These are phyloP conservation scores for Synergus gifuensis DNA, from an alignment of 2,888 invertebrate genomes.

Conservation along the genomic window DNA sequence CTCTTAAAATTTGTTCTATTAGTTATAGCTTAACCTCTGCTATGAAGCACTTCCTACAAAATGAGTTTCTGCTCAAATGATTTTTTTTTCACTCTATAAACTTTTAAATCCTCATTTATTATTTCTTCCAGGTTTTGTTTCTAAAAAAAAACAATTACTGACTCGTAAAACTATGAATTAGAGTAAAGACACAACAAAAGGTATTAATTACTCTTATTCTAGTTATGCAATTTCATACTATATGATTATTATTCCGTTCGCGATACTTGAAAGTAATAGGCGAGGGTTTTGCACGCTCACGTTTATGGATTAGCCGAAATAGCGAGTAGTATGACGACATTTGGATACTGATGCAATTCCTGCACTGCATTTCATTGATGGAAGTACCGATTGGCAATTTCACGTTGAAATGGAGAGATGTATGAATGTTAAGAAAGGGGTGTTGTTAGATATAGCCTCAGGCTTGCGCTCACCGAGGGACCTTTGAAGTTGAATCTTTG, in stretches of 20 bases:
- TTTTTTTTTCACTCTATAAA: background rate
- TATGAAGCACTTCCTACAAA: background rate
- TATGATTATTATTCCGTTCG: background rate
- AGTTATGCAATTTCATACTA: background rate
- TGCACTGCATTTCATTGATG: conserved; percentile 56
- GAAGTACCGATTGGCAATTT: conserved; percentile 60
- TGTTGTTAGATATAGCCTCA: conserved; percentile 2
- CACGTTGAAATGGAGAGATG: conserved; percentile 52
- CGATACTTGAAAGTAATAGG: background rate
- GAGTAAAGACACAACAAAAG: background rate
- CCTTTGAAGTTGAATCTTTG: background rate
- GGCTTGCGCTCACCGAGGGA: conserved; percentile 6
- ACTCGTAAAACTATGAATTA: background rate
- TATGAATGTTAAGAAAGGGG: conserved; percentile 55
- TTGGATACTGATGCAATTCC: conserved; percentile 19
- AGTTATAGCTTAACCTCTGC: conserved; percentile 17
- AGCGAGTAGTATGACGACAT: background rate
- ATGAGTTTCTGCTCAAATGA: background rate
- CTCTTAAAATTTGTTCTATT: conserved; percentile 20
- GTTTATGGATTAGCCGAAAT: background rate
- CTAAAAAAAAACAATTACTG: background rate
- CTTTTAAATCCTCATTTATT: background rate
- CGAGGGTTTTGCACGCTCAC: background rate
- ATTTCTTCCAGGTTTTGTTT: background rate
- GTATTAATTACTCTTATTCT: background rate